Conservation (phyloP, 1,140 invertebrate species). For the Steinernema feltiae region DNA sequence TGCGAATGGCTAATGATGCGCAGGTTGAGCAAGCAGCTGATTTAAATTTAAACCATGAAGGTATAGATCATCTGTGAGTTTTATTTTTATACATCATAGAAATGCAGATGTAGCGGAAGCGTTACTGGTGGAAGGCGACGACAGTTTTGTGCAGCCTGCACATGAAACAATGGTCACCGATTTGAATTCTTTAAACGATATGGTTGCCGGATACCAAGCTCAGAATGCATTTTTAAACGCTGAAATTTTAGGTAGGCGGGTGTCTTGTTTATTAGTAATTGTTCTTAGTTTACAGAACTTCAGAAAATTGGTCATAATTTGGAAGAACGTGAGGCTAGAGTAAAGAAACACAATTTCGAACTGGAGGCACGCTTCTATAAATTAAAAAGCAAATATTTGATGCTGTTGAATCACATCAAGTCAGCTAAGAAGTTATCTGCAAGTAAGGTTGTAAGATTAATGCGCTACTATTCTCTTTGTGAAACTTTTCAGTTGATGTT, state of each 20-base stretch:
- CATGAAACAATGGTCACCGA: slow-evolving; percentile 14
- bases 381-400: slow-evolving; percentile 39
- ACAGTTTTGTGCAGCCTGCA: background rate
- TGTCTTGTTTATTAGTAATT: background rate
- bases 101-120: slow-evolving; percentile 28
- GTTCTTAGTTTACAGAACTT: slow-evolving; percentile 22
- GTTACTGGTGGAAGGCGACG: slow-evolving; percentile 18
- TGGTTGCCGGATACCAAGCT: slow-evolving; percentile 34
- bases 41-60: background rate
- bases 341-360: slow-evolving; percentile 33
- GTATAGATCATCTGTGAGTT: background rate
- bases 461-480: background rate
- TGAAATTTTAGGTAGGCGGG: slow-evolving; percentile 30
- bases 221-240: slow-evolving; percentile 36
- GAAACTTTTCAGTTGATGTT: slow-evolving; percentile 25
- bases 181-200: slow-evolving; percentile 33
- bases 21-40: background rate
- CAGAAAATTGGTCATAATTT: slow-evolving; percentile 24
- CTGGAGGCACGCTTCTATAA: slow-evolving; percentile 37
- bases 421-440: slow-evolving; percentile 31
- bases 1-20: slow-evolving; percentile 28
- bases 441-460: too few species aligned
- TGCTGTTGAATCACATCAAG: slow-evolving; percentile 42
- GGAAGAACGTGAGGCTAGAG: slow-evolving; percentile 23
- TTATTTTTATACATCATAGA: background rate